A percentile compares a stretch with the other conserved stretches of the same genome.
Evolutionary conservation across 2,113 vertebrate genomes (phyloP).

Genomic region (Ptilonorhynchus violaceus): DNA sequence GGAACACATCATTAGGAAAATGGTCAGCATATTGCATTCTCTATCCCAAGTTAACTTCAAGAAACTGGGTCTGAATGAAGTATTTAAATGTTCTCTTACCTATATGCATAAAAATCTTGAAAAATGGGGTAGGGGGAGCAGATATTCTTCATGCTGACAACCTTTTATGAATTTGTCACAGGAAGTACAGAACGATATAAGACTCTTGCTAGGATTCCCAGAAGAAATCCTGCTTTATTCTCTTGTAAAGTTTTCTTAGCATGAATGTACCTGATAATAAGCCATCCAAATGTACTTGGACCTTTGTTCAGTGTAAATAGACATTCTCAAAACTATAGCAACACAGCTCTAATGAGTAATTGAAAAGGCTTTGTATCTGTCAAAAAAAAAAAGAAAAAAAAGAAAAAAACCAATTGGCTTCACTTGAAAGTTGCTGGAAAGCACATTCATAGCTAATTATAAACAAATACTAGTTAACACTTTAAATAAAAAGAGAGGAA

Average conservation of each 20-base stretch:
- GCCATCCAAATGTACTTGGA: not conserved
- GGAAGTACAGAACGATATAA: not conserved
- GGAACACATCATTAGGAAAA: not conserved
- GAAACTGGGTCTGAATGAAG: not conserved
- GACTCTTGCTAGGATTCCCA: not conserved
- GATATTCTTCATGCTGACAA: not conserved
- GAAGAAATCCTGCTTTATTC: not conserved
- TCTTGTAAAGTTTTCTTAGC: not conserved
- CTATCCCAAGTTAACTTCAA: not conserved
- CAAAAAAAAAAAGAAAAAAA: not conserved
- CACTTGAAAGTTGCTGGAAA: constrained; percentile 61
- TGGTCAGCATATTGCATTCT: not conserved
- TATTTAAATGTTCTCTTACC: not conserved
- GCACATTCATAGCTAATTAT: constrained; percentile 70
- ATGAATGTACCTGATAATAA: not conserved
- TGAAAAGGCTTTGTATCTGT: constrained; percentile 33
- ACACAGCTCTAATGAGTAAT: constrained; percentile 7
- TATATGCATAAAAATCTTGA: not conserved
- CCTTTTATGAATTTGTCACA: not conserved
- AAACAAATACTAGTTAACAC: constrained; percentile 75
- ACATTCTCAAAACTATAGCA: constrained; percentile 28
- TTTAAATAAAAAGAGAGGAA: constrained; percentile 55
- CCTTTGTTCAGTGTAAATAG: constrained; percentile 11
- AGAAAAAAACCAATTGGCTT: constrained; percentile 14
- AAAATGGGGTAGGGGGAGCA: not conserved